Conservation (phyloP, 2,797 vertebrate genomes). For the Malacoctenus gilli region DNA sequence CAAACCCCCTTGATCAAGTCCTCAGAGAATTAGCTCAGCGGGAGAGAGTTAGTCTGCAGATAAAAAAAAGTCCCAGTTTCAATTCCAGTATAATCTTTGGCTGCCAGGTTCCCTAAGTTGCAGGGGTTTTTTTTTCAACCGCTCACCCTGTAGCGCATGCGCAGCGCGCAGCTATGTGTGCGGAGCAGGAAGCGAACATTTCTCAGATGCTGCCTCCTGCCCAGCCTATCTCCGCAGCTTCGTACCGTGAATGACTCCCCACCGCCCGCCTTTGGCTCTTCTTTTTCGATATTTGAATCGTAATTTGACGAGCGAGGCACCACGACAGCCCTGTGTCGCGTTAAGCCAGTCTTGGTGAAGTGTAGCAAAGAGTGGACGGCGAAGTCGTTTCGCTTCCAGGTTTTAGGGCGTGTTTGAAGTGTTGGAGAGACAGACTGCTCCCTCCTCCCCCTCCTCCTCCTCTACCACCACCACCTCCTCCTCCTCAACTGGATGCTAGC, state of each 20-base stretch:
- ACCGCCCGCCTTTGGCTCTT: too few relatives aligned
- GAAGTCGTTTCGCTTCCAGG: constrained; percentile 29
- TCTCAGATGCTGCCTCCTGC: constrained; percentile 24
- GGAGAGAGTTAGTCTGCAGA: too few relatives aligned
- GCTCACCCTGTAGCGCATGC: constrained; percentile 59
- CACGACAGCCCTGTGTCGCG: background rate
- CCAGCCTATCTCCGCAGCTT: too few relatives aligned
- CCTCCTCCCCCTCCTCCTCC: constrained; percentile 39
- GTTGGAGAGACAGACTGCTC: constrained; percentile 43
- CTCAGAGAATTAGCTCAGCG: too few relatives aligned
- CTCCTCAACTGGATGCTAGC: constrained; percentile 72
- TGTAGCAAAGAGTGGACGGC: constrained; percentile 1
- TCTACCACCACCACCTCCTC: constrained; percentile 31
- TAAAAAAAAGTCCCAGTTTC: too few relatives aligned
- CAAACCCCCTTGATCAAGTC: too few relatives aligned
- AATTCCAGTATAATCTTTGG: too few relatives aligned
- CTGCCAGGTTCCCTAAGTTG: too few relatives aligned
- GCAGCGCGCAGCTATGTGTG: constrained; percentile 41
- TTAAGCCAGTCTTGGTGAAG: background rate
- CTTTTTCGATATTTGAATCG: too few relatives aligned
- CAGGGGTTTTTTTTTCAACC: too few relatives aligned
- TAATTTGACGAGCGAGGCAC: background rate
- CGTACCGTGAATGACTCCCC: too few relatives aligned
- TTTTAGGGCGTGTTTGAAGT: constrained; percentile 70
- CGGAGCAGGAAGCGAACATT: constrained; percentile 71